These are phyloP conservation scores for Homalodisca vitripennis DNA, from an alignment of 1,140 invertebrate genomes.

Conservation along the genomic window DNA sequence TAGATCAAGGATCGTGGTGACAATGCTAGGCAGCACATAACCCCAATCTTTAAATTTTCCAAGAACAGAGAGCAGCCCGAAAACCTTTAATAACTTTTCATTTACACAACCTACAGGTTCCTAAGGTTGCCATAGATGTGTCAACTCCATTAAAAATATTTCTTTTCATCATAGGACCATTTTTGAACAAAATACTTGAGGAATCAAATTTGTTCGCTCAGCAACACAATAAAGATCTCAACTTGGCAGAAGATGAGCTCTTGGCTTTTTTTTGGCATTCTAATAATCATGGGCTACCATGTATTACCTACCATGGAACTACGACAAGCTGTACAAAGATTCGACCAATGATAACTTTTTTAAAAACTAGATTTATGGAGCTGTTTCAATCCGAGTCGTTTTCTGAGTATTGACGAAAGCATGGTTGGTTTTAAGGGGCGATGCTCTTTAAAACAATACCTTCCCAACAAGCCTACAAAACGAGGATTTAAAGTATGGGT, in stretches of 20 bases:
- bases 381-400: slow-evolving; percentile 1
- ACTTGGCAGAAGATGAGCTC: neutral
- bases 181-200: neutral
- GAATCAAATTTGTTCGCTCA: neutral
- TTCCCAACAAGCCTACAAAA: slow-evolving; percentile 43
- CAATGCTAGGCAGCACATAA: neutral
- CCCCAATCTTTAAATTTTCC: neutral
- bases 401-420: slow-evolving; percentile 41
- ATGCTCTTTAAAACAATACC: slow-evolving; percentile 36
- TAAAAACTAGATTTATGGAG: slow-evolving; percentile 21
- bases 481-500: slow-evolving; percentile 42
- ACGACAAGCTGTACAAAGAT: slow-evolving; percentile 38
- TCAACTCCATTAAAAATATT: neutral
- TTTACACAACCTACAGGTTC: neutral
- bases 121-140: neutral
- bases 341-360: slow-evolving; percentile 29
- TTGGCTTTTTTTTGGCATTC: neutral
- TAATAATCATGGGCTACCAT: neutral
- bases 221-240: neutral
- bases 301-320: slow-evolving; percentile 6
- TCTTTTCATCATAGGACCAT: too few species aligned
- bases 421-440: slow-evolving; percentile 44
- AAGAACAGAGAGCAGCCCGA: neutral
- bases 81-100: neutral
- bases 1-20: neutral